Percentiles rank a stretch among this genome's conserved stretches.
Evolutionary conservation across 2,888 invertebrate genomes (phyloP).

Genomic region (Eupsilia transversa): DNA sequence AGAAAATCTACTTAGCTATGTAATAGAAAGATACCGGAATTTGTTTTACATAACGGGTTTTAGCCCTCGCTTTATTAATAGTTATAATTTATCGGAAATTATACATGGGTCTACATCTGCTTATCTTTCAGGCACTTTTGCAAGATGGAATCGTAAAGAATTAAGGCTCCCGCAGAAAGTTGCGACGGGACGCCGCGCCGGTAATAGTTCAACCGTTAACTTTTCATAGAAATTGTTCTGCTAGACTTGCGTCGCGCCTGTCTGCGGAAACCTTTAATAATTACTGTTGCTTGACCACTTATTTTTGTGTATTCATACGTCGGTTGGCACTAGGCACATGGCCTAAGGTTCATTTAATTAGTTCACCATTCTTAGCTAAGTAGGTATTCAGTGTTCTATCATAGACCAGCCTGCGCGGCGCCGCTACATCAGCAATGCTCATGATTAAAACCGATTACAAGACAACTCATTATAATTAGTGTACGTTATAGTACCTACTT

Average conservation of each 20-base stretch:
- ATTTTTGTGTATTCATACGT: background rate
- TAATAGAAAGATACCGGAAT: slow-evolving; percentile 58
- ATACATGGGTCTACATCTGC: background rate
- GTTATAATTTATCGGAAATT: background rate
- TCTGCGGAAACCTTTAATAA: too few species aligned
- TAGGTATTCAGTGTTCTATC: background rate
- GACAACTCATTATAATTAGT: background rate
- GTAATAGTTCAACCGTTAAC: too few species aligned
- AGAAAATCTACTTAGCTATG: slow-evolving; percentile 58
- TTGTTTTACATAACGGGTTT: slow-evolving; percentile 46
- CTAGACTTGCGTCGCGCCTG: too few species aligned
- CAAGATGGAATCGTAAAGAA: background rate
- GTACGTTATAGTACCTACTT: background rate
- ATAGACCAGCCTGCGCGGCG: background rate
- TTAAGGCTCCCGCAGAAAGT: too few species aligned
- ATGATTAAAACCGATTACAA: background rate
- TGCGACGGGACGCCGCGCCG: too few species aligned
- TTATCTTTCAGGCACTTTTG: background rate
- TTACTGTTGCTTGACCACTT: background rate
- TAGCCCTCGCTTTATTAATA: slow-evolving; percentile 17
- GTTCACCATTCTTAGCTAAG: background rate
- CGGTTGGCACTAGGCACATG: background rate
- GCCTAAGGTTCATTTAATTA: background rate
- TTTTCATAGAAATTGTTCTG: too few species aligned
- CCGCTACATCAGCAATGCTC: background rate